Evolutionary conservation across 2,888 invertebrate species (phyloP).

Genomic region (Dugesia japonica): DNA sequence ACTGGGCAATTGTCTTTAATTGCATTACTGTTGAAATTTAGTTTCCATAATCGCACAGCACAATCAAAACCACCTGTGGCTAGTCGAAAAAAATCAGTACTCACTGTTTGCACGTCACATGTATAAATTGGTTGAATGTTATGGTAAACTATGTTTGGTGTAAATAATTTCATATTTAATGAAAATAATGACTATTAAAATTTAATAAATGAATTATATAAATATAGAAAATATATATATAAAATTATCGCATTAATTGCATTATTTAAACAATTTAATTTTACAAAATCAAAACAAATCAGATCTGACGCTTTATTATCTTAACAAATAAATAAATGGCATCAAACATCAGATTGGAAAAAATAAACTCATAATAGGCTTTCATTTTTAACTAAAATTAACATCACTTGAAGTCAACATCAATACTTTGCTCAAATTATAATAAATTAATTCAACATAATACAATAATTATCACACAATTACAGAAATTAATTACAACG

Average conservation of each 20-base stretch:
- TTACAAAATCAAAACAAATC: background rate
- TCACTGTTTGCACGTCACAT: conserved; percentile 41
- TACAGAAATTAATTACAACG: background rate
- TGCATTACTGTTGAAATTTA: background rate
- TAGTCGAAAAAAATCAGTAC: conserved; percentile 54
- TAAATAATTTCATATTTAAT: conserved; percentile 71
- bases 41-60: conserved; percentile 57
- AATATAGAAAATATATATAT: no score
- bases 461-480: background rate
- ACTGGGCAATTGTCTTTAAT: conserved; percentile 42
- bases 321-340: background rate
- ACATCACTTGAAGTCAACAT: background rate
- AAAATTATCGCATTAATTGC: background rate
- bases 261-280: conserved; percentile 12
- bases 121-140: conserved; percentile 81
- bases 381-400: background rate
- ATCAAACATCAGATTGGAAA: background rate
- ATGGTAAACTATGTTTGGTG: conserved; percentile 94
- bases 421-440: no score
- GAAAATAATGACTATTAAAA: background rate
- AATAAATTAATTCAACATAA: no score
- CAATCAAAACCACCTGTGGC: conserved; percentile 79
- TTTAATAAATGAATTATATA: no score
- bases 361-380: no score
- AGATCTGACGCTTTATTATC: background rate